phyloP scores from a whole-genome alignment of 2,113 vertebrate species.

The Gymnorhina tibicen region DNA sequence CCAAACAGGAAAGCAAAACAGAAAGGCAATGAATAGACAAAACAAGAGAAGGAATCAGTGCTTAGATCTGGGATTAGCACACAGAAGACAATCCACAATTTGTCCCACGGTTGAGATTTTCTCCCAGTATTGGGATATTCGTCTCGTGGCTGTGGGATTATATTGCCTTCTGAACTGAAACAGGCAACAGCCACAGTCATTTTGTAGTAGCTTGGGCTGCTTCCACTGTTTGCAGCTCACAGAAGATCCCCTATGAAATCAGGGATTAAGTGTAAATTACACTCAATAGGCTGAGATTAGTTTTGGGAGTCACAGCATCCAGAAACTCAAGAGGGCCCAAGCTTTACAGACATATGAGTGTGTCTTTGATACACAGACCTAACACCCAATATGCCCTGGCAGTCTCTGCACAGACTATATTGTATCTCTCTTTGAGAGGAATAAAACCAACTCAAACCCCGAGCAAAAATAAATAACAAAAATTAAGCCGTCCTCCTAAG shows the following conservation, averaged over 20 bases:
- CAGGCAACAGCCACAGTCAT: neutral
- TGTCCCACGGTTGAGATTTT: neutral
- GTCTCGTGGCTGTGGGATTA: rapidly evolving
- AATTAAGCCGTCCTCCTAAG: neutral
- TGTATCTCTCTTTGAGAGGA: neutral
- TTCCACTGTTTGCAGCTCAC: neutral
- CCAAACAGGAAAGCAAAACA: neutral
- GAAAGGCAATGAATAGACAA: neutral
- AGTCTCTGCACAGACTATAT: neutral
- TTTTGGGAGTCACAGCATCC: neutral
- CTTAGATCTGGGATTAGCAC: neutral
- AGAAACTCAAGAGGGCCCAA: neutral
- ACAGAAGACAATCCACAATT: neutral
- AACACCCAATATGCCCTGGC: too few relatives aligned
- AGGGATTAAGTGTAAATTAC: neutral
- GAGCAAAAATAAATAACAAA: neutral
- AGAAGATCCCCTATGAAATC: neutral
- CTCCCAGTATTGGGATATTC: neutral
- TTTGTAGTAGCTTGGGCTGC: neutral
- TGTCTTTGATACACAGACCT: neutral
- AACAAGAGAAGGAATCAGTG: neutral
- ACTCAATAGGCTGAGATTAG: neutral
- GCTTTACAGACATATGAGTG: neutral
- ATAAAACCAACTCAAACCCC: rapidly evolving
- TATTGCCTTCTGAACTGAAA: neutral